Conservation (phyloP, 2,888 invertebrate genomes). For the Sthenelais limicola region DNA sequence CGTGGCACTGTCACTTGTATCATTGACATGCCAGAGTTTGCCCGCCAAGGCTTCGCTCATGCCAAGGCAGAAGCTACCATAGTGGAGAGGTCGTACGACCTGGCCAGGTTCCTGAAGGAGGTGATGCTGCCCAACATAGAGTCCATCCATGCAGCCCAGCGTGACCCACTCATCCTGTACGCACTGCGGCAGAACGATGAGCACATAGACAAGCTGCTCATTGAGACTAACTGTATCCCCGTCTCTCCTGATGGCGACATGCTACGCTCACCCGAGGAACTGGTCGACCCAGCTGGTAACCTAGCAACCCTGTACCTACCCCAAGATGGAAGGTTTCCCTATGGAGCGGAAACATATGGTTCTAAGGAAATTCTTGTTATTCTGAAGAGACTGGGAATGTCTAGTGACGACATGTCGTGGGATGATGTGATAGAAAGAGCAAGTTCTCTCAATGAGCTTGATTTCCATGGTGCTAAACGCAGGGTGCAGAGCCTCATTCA, state of each 20-base stretch:
- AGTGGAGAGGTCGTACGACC: conserved; percentile 46
- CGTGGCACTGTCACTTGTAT: conserved; percentile 30
- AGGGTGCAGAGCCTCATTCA: conserved; percentile 33
- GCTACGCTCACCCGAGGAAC: conserved; percentile 52
- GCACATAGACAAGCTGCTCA: conserved; percentile 53
- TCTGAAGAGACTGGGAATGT: conserved; percentile 51
- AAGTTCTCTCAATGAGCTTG: conserved; percentile 15
- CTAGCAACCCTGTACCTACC: conserved; percentile 53
- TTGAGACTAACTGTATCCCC: conserved; percentile 53
- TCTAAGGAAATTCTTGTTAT: conserved; percentile 39
- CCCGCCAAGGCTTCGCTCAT: conserved; percentile 36
- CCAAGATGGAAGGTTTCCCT: conserved; percentile 58
- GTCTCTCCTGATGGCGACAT: conserved; percentile 52
- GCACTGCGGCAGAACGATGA: conserved; percentile 55
- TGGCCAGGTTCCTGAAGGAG: conserved; percentile 52
- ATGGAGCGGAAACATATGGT: conserved; percentile 41
- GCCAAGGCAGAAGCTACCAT: conserved; percentile 43
- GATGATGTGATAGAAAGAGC: conserved; percentile 51
- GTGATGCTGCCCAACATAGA: conserved; percentile 56
- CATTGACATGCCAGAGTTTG: conserved; percentile 46
- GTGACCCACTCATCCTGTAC: conserved; percentile 53
- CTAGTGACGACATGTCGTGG: conserved; percentile 48
- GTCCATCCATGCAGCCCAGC: conserved; percentile 30
- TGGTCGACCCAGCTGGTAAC: conserved; percentile 55
- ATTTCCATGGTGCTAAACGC: conserved; percentile 23